These are phyloP conservation scores for Meriones psammophilus DNA, from an alignment of 2,797 vertebrate species.

Conservation along the genomic window DNA sequence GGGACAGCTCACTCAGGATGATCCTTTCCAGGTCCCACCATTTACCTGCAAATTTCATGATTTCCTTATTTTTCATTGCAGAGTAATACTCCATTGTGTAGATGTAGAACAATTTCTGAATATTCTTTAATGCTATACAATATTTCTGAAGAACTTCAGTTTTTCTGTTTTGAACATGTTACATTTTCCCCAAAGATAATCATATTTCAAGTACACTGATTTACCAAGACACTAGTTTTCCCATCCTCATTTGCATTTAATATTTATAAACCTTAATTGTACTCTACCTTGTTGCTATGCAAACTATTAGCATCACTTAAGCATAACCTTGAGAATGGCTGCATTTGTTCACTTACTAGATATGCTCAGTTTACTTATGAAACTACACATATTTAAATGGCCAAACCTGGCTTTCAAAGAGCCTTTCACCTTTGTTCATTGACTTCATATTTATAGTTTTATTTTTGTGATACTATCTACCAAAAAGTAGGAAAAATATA, in stretches of 20 bases:
- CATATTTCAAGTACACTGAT: constrained; percentile 18
- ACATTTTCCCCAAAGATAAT: constrained; percentile 52
- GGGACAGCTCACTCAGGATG: no score
- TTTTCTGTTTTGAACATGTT: constrained; percentile 70
- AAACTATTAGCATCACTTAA: constrained; percentile 69
- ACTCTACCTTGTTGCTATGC: constrained; percentile 47
- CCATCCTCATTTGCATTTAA: constrained; percentile 53
- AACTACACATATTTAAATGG: constrained; percentile 80
- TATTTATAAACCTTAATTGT: constrained; percentile 57
- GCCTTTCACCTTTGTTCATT: not conserved
- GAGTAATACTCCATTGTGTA: no score
- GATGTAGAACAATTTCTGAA: no score
- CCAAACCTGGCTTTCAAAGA: constrained; percentile 72
- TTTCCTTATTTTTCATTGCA: no score
- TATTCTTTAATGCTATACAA: no score
- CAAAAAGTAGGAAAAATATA: constrained; percentile 73
- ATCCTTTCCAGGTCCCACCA: no score
- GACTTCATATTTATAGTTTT: constrained; percentile 66
- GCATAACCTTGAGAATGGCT: constrained; percentile 75
- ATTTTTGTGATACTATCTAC: constrained; percentile 31
- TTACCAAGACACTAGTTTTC: constrained; percentile 12
- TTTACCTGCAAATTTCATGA: no score
- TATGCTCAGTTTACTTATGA: constrained; percentile 76
- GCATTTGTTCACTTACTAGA: constrained; percentile 79
- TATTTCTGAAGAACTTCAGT: no score